These are phyloP conservation scores for Numida meleagris DNA, from an alignment of 2,113 vertebrate genomes.

Conservation along the genomic window DNA sequence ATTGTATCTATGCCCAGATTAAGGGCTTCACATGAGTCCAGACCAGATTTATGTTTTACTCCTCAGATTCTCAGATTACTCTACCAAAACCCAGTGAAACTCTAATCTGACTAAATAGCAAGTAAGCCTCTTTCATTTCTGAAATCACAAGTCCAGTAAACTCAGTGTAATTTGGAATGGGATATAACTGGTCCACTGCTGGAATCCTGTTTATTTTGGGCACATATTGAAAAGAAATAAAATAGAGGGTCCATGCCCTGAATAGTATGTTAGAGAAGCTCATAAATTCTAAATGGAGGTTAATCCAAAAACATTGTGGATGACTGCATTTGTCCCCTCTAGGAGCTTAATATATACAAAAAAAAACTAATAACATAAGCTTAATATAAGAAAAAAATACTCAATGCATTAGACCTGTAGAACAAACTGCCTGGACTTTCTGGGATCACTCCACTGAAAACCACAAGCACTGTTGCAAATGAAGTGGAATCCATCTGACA, in stretches of 20 bases:
- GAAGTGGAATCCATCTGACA: conserved; percentile 6
- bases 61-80: background rate
- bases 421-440: conserved; percentile 7
- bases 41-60: background rate
- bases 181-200: background rate
- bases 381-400: background rate
- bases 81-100: background rate
- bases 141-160: background rate
- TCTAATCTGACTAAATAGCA: background rate
- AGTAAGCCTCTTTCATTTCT: background rate
- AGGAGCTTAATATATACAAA: background rate
- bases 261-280: background rate
- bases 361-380: background rate
- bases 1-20: background rate
- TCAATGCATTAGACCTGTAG: background rate
- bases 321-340: background rate
- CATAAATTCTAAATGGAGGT: background rate
- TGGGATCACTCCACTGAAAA: conserved; percentile 26
- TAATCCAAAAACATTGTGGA: background rate
- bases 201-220: background rate
- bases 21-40: background rate
- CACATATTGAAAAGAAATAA: background rate
- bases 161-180: background rate
- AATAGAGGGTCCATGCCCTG: background rate
- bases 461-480: conserved; percentile 10